Base-by-base conservation (phyloP, 2,113 vertebrate species). In the Pipa parva region DNA sequence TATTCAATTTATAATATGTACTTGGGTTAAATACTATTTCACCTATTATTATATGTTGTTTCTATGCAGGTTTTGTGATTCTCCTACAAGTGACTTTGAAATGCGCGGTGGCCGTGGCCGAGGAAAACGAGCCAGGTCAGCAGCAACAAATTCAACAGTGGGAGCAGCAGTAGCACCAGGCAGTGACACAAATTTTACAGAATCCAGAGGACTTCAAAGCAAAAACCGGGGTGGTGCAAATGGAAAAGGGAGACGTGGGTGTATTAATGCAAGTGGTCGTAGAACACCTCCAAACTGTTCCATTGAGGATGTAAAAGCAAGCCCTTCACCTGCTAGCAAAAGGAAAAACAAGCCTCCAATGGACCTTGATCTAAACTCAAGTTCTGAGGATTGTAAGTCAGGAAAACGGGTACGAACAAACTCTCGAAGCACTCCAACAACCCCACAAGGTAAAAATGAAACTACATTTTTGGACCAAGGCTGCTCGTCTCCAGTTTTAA, bases 51-150 rank as follows among this genome's bases (percentile, higher is more conserved):
- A n/a, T n/a, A n/a, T 20, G 24, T 61, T 26, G 8, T 29, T 48
- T 68, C 82, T 78, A 2, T 70, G 6, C 61, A 99, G 97, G 82
- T 99, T 99, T 86, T 99, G 96, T 49, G 96, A 99, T 75, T 99
- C 97, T 0, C 96, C 95, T 1, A 95, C 93, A 42, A 96, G 94
- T 65, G 96, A 99, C 81, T 84, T 95, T 71, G 97, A 99, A 75
- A 87, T 96, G 86, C 85, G 92, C 0, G 93, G 93, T 24, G 92
- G 91, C 27, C 94, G 95, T 3, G 96, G 96, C 28, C 84, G 97
- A 56, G 95, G 96, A 7, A 99, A 97, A 76, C 82, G 97, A 29
- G 92, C 95, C 7, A 87, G 96, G 57, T 84, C 97, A 0, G 81
- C 90, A 0, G 87, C 93, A 1, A 83, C 88, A 0, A 18, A 56